Evolutionary conservation across 1,140 invertebrate species (phyloP).

Genomic region (Neodiprion fabricii): DNA sequence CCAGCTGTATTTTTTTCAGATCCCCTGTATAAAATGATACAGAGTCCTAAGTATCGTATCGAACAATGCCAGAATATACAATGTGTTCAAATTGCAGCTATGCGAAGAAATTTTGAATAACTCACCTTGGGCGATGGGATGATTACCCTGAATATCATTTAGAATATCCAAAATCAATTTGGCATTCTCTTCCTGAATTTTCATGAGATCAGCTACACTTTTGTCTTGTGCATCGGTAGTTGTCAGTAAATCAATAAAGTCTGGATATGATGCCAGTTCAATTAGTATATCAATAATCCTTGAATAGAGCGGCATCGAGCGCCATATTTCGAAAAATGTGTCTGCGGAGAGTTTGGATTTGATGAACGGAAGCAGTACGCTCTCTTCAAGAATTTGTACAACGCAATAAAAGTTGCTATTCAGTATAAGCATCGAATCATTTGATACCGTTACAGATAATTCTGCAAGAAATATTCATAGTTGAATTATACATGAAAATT

Average conservation of each 20-base stretch:
- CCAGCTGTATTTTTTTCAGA: not conserved
- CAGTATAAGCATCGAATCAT: not conserved
- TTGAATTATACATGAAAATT: too few relatives aligned
- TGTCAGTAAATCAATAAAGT: not conserved
- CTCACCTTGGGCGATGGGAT: not conserved
- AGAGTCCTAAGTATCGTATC: too few relatives aligned
- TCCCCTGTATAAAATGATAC: not conserved
- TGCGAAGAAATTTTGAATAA: not conserved
- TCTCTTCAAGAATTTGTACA: not conserved
- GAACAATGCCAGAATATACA: too few relatives aligned
- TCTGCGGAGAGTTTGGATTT: not conserved
- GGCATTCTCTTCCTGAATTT: not conserved
- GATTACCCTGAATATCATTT: not conserved
- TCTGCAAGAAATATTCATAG: not conserved
- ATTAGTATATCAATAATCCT: not conserved
- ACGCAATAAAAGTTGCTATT: not conserved
- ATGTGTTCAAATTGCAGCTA: too few relatives aligned
- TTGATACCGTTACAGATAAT: not conserved
- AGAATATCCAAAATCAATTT: not conserved
- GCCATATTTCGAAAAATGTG: not conserved
- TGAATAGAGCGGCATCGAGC: not conserved
- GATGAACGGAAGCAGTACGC: not conserved
- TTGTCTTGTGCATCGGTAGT: not conserved
- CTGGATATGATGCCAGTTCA: not conserved
- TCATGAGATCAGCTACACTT: constrained; percentile 1